Conservation (phyloP, 2,888 invertebrate genomes). For the Papilio protenor region DNA sequence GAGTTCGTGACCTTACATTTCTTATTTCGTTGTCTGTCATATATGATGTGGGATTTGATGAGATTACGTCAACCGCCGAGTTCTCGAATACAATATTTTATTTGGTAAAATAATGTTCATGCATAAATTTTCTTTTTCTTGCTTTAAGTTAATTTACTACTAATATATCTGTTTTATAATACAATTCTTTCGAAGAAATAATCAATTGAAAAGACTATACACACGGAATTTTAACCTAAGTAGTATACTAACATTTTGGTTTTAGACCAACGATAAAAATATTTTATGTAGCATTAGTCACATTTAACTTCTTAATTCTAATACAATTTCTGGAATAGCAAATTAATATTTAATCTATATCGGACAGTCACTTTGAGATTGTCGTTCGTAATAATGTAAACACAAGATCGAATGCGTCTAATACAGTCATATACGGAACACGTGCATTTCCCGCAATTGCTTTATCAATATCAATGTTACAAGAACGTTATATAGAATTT, state of each 20-base stretch:
- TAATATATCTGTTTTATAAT: neutral
- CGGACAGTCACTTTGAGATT: neutral
- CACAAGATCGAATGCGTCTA: neutral
- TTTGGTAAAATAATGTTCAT: neutral
- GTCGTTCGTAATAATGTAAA: neutral
- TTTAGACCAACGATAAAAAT: no score
- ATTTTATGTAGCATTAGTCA: no score
- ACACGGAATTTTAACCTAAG: no score
- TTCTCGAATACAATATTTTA: slow-evolving; percentile 15
- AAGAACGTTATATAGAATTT: slow-evolving; percentile 36
- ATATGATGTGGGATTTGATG: slow-evolving; percentile 31
- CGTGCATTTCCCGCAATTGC: slow-evolving; percentile 46
- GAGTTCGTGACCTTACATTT: slow-evolving; percentile 30
- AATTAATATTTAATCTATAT: neutral
- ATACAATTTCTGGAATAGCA: neutral
- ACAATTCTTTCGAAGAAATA: neutral
- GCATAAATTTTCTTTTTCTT: neutral
- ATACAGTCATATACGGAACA: slow-evolving; percentile 35
- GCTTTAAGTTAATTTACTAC: neutral
- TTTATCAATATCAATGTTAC: slow-evolving; percentile 43
- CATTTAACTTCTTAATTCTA: neutral
- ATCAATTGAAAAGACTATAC: neutral
- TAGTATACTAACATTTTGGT: neutral
- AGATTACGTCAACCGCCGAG: slow-evolving; percentile 29
- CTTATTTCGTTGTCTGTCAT: slow-evolving; percentile 34